Conservation (phyloP, 2,888 invertebrate genomes). For the Nemotelus pantherinus region DNA sequence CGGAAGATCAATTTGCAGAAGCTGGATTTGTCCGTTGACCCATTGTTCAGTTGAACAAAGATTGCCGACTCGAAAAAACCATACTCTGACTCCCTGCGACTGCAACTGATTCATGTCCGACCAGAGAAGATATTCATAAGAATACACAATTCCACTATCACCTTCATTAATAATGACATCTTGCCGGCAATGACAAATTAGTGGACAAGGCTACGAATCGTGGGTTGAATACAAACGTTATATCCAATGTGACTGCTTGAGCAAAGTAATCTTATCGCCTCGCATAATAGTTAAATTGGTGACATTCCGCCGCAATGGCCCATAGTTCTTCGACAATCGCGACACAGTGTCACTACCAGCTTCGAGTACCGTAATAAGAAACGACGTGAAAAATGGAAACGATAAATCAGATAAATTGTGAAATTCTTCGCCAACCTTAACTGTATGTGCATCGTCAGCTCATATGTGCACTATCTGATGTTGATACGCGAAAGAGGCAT, state of each 20-base stretch:
- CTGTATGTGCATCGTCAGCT: conserved; percentile 7
- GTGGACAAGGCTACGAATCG: conserved; percentile 38
- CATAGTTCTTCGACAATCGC: conserved; percentile 35
- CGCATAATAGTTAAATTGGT: conserved; percentile 42
- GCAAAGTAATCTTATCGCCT: conserved; percentile 39
- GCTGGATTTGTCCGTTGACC: conserved; percentile 40
- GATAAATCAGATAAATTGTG: conserved; percentile 51
- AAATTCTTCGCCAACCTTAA: conserved; percentile 48
- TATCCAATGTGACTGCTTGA: conserved; percentile 35
- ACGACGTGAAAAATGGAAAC: conserved; percentile 49
- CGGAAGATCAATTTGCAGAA: conserved; percentile 35
- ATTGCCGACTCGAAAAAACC: background rate
- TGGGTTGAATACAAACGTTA: conserved; percentile 25
- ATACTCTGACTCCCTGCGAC: background rate
- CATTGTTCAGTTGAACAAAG: background rate
- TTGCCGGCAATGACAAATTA: conserved; percentile 46
- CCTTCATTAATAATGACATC: conserved; percentile 47
- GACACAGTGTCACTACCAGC: conserved; percentile 25
- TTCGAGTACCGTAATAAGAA: conserved; percentile 45
- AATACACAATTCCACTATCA: conserved; percentile 30
- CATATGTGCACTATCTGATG: background rate
- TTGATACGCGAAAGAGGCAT: background rate
- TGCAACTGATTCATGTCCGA: conserved; percentile 3
- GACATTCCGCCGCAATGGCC: conserved; percentile 42
- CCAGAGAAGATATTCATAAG: conserved; percentile 25